Conservation (phyloP, 2,888 invertebrate genomes). For the Chrysolina haemoptera region DNA sequence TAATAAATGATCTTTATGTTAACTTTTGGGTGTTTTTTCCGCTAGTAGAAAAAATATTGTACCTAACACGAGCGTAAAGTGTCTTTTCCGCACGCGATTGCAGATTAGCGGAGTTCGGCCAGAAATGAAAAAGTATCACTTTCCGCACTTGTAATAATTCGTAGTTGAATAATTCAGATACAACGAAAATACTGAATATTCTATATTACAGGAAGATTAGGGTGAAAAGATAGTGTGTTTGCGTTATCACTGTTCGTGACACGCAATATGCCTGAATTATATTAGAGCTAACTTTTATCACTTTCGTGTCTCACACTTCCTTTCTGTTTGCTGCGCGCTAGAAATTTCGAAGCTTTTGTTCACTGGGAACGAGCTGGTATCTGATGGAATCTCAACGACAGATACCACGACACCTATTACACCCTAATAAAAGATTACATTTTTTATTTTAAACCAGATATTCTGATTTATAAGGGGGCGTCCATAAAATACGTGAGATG, state of each 20-base stretch:
- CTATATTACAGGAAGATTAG: slow-evolving; percentile 3
- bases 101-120: too few relatives aligned
- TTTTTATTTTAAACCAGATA: neutral
- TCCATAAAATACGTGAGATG: too few relatives aligned
- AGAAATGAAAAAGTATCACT: too few relatives aligned
- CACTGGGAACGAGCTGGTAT: too few relatives aligned
- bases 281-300: slow-evolving; percentile 8
- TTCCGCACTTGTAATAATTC: too few relatives aligned
- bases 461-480: too few relatives aligned
- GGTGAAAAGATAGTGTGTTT: neutral
- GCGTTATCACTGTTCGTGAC: neutral
- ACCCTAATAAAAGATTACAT: neutral
- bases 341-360: neutral
- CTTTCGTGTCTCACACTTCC: neutral
- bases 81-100: too few relatives aligned
- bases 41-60: too few relatives aligned
- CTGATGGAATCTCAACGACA: neutral
- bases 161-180: neutral
- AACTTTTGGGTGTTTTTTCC: too few relatives aligned
- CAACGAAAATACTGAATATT: neutral
- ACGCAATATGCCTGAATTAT: slow-evolving; percentile 7
- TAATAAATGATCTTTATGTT: too few relatives aligned
- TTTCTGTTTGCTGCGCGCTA: neutral
- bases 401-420: neutral
- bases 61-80: too few relatives aligned